Base-by-base conservation (phyloP, 2,888 invertebrate genomes). In the Hedya salicella region DNA sequence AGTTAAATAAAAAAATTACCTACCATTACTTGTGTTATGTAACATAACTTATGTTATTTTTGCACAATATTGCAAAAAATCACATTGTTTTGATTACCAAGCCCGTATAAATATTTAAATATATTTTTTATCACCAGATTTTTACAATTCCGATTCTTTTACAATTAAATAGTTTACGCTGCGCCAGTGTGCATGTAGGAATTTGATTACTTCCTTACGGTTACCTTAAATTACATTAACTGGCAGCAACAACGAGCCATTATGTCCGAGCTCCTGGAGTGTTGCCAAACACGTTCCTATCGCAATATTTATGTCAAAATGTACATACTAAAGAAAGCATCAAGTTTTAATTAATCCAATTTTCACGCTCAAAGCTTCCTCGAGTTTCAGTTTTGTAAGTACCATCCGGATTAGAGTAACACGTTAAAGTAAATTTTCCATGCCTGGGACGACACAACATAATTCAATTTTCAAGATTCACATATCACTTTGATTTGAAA, bases 261-360 rank as follows among this genome's bases (percentile, higher is more conserved):
- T 48, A 48, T 63, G 30, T 30, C 25, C 54, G 25, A 39, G 14
- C 25, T n/a, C n/a, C 62, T 63, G 54, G 54, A 63, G 25, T 16
- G 48, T 16, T 5, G 48, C 62, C 62, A 63, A 56, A 56, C 17
- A 30, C 21, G 25, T 54, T 39, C 13, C 53, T 40, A 62, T 54
- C 39, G 44, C 39, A 39, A 48, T 39, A 30, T 62, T 54, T 54
- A 46, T 48, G 54, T 62, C 36, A 39, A 46, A 62, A 53, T 39
- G 53, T 57, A 44, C 17, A 57, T 57, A 44, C 32, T 57, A 46
- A 62, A 42, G 42, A 62, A 62, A 42, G 42, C 36, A 48, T 48
- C 21, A 59, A 59, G 48, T 48, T 48, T 36, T 59, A 59, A 59
- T 46, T 9, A 62, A 52, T 52, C 42, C 19, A 42, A 62, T 42